Percentiles rank a stretch among this genome's conserved stretches.
Evolutionary conservation across 2,888 invertebrate species (phyloP).

Genomic region (Luperina nickerlii): DNA sequence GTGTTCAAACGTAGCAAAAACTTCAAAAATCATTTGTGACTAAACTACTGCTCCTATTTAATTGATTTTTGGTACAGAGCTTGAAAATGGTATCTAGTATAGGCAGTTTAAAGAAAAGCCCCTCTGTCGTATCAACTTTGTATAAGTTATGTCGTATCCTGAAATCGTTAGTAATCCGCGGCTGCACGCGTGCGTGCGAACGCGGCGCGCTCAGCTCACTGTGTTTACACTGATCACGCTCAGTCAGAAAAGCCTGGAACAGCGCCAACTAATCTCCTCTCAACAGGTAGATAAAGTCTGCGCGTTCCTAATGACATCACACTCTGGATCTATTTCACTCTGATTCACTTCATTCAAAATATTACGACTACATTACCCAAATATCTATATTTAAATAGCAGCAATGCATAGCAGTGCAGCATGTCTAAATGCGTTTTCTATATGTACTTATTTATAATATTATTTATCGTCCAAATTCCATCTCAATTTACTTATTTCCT

Average conservation of each 20-base stretch:
- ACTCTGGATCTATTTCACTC: conserved; percentile 73
- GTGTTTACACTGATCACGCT: conserved; percentile 77
- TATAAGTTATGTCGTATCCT: neutral
- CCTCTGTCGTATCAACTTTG: too few relatives aligned
- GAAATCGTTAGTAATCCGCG: conserved; percentile 23
- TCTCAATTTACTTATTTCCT: neutral
- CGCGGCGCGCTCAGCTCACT: conserved; percentile 55
- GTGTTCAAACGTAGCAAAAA: too few relatives aligned
- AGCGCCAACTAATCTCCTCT: conserved; percentile 83
- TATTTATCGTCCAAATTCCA: neutral
- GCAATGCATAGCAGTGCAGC: conserved; percentile 13
- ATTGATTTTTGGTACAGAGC: too few relatives aligned
- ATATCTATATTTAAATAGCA: conserved; percentile 29
- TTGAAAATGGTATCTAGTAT: too few relatives aligned
- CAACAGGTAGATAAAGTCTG: conserved; percentile 86
- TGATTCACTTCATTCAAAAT: conserved; percentile 87
- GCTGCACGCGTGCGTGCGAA: conserved; percentile 64
- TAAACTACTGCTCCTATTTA: too few relatives aligned
- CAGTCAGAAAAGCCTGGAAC: conserved; percentile 77
- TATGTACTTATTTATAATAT: neutral
- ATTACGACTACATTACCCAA: conserved; percentile 61
- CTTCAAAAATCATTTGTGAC: too few relatives aligned
- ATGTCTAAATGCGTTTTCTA: conserved; percentile 3
- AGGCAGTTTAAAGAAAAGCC: too few relatives aligned
- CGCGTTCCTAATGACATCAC: conserved; percentile 83